phyloP scores from a whole-genome alignment of 2,888 invertebrate species.

The Pediacus dermestoides region DNA sequence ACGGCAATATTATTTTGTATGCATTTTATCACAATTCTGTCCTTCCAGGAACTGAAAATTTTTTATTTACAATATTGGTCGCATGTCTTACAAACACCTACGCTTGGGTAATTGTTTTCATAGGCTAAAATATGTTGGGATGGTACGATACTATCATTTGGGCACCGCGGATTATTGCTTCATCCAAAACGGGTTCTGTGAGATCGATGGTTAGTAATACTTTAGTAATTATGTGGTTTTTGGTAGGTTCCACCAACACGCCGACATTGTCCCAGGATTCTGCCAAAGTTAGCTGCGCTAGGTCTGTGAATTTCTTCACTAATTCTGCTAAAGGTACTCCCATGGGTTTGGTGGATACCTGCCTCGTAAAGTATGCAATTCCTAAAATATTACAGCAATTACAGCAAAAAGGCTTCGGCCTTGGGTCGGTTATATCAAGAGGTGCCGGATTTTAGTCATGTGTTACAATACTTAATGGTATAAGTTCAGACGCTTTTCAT shows the following conservation, averaged over 20 bases:
- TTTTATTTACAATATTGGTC: too few species aligned
- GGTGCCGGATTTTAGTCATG: too few species aligned
- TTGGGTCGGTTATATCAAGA: too few species aligned
- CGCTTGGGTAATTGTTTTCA: slow-evolving; percentile 79
- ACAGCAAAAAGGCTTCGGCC: too few species aligned
- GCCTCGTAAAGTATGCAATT: too few species aligned
- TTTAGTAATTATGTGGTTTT: slow-evolving; percentile 53
- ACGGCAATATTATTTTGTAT: slow-evolving; percentile 81
- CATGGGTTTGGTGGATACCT: too few species aligned
- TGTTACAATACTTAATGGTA: too few species aligned
- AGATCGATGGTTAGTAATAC: slow-evolving; percentile 89
- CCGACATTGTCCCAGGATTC: slow-evolving; percentile 96
- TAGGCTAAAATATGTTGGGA: slow-evolving; percentile 86
- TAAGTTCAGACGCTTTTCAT: too few species aligned
- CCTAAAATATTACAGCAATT: too few species aligned
- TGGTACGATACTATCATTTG: slow-evolving; percentile 91
- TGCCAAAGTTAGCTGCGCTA: slow-evolving; percentile 69
- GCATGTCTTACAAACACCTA: too few species aligned
- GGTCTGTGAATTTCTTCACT: slow-evolving; percentile 59
- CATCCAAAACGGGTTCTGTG: slow-evolving; percentile 80
- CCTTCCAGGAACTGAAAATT: slow-evolving; percentile 68
- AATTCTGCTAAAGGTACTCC: slow-evolving; percentile 22
- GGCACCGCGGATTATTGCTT: slow-evolving; percentile 65
- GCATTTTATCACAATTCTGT: slow-evolving; percentile 74
- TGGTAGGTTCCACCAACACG: slow-evolving; percentile 75